Conservation (phyloP, 2,888 invertebrate species). For the Dryocosmus kuriphilus region DNA sequence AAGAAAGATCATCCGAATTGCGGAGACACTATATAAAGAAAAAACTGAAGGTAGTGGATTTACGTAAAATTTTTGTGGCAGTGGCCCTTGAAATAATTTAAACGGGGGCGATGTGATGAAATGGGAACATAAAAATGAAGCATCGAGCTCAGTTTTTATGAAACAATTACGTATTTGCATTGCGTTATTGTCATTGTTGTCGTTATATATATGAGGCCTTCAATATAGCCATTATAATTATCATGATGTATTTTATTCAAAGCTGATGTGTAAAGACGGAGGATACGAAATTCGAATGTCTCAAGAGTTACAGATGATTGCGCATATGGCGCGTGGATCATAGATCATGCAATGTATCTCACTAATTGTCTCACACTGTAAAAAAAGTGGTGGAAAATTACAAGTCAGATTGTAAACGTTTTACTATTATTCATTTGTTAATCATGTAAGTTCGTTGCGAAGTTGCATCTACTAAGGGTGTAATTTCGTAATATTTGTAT, state of each 20-base stretch:
- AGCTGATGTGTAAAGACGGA: not conserved
- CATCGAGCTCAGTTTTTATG: not conserved
- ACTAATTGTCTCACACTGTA: not conserved
- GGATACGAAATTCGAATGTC: slow-evolving; percentile 46
- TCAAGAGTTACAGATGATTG: slow-evolving; percentile 61
- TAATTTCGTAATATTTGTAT: too few relatives aligned
- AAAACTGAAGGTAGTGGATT: too few relatives aligned
- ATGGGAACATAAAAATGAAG: not conserved
- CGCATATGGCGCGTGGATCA: slow-evolving; percentile 61
- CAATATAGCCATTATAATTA: not conserved
- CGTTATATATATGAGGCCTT: not conserved
- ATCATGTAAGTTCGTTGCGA: too few relatives aligned
- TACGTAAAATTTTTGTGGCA: not conserved
- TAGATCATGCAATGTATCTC: not conserved
- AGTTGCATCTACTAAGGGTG: too few relatives aligned
- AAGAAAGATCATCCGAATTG: too few relatives aligned
- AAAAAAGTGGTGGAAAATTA: too few relatives aligned
- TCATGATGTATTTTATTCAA: slow-evolving; percentile 18
- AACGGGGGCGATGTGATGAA: not conserved
- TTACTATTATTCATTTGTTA: too few relatives aligned
- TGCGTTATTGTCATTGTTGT: slow-evolving; percentile 13
- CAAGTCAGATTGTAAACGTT: too few relatives aligned
- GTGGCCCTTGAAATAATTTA: not conserved
- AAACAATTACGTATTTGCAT: slow-evolving; percentile 7
- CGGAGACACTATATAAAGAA: too few relatives aligned